A percentile compares a stretch with the other conserved stretches of the same genome.
These are phyloP conservation scores for Diarsia mendica DNA, from an alignment of 2,888 invertebrate species.

Conservation along the genomic window DNA sequence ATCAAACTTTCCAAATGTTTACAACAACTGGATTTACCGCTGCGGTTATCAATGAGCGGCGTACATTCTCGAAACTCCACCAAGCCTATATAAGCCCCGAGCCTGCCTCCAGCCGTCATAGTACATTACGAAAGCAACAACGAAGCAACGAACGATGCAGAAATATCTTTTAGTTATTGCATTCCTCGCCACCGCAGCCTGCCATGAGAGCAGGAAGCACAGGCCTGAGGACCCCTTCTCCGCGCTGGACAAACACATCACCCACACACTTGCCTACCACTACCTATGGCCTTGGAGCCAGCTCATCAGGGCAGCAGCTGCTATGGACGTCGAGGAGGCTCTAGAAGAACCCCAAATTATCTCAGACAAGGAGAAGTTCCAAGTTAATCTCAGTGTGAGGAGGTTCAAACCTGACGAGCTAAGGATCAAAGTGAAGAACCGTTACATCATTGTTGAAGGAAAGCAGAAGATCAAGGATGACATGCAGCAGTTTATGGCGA, in stretches of 20 bases:
- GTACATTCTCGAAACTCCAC: conserved; percentile 86
- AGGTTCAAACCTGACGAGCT: conserved; percentile 84
- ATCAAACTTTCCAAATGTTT: conserved; percentile 78
- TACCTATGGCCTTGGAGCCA: conserved; percentile 87
- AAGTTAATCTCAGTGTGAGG: conserved; percentile 81
- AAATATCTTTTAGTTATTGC: conserved; percentile 77
- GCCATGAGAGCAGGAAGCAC: conserved; percentile 74
- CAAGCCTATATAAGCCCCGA: conserved; percentile 84
- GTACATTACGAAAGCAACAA: conserved; percentile 73
- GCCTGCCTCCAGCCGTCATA: conserved; percentile 71
- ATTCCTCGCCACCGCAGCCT: conserved; percentile 71
- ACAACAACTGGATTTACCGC: conserved; percentile 79
- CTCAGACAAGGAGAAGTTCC: conserved; percentile 80
- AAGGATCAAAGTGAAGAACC: conserved; percentile 84
- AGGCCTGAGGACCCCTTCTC: conserved; percentile 81
- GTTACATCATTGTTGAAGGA: conserved; percentile 83
- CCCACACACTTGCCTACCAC: conserved; percentile 82
- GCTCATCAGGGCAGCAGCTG: conserved; percentile 81
- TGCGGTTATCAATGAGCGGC: conserved; percentile 82
- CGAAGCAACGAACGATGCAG: conserved; percentile 81
- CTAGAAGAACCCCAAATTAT: conserved; percentile 83
- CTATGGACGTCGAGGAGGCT: conserved; percentile 77
- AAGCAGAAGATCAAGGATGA: conserved; percentile 80
- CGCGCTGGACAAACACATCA: conserved; percentile 81
- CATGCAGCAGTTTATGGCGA: conserved; percentile 78